phyloP scores from a whole-genome alignment of 2,888 invertebrate species.

The Orgyia antiqua region DNA sequence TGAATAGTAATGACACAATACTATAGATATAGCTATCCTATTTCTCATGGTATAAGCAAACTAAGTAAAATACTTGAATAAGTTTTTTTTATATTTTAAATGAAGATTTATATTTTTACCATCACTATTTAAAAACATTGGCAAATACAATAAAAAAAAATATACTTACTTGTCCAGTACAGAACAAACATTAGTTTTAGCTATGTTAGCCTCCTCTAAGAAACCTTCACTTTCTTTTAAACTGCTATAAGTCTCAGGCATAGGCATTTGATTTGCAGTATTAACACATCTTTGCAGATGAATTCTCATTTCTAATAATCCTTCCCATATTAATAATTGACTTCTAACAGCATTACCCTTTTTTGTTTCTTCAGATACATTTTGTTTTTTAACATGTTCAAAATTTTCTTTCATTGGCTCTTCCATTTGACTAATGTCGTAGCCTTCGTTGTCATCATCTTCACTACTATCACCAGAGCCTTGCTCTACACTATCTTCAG shows the following conservation, averaged over 20 bases:
- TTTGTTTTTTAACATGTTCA: slow-evolving; percentile 76
- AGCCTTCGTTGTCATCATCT: slow-evolving; percentile 51
- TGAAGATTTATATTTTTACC: too few species aligned
- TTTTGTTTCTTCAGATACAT: slow-evolving; percentile 76
- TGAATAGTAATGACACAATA: too few species aligned
- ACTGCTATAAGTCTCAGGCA: slow-evolving; percentile 70
- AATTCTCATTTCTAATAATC: slow-evolving; percentile 90
- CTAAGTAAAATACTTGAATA: too few species aligned
- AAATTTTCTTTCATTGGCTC: slow-evolving; percentile 72
- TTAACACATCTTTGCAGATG: slow-evolving; percentile 89
- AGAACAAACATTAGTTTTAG: slow-evolving; percentile 73
- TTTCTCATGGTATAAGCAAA: too few species aligned
- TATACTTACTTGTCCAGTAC: slow-evolving; percentile 80
- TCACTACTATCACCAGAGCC: slow-evolving; percentile 56
- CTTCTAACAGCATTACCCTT: slow-evolving; percentile 84
- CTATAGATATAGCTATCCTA: too few species aligned
- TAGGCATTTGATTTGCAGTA: slow-evolving; percentile 88
- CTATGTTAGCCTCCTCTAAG: slow-evolving; percentile 62
- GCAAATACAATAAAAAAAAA: not conserved
- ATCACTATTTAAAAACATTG: too few species aligned
- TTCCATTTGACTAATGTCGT: slow-evolving; percentile 63
- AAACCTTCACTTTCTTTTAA: slow-evolving; percentile 73
- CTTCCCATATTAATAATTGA: slow-evolving; percentile 89
- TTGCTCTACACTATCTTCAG: slow-evolving; percentile 28
- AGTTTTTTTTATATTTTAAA: too few species aligned